These are phyloP conservation scores for Zingel zingel DNA, from an alignment of 2,113 vertebrate genomes.

Conservation along the genomic window DNA sequence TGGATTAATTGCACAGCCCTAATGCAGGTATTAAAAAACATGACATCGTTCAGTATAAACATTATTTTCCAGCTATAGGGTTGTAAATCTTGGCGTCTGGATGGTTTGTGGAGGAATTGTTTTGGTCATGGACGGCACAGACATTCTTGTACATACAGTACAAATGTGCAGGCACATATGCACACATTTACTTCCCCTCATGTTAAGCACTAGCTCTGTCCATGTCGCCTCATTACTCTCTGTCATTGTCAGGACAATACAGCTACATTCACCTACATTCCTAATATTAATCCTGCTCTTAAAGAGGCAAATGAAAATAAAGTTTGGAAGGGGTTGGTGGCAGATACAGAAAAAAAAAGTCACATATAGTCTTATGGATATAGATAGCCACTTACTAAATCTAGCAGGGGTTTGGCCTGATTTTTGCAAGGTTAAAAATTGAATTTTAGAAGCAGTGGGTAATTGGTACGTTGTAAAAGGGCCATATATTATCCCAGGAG, in stretches of 20 bases:
- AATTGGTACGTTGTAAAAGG: constrained; percentile 45
- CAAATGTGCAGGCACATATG: background rate
- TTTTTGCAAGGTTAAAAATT: constrained; percentile 57
- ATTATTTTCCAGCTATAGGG: background rate
- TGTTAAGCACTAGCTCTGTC: background rate
- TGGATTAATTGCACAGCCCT: too few relatives aligned
- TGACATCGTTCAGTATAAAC: background rate
- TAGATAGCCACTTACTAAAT: constrained; percentile 40
- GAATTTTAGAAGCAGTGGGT: constrained; percentile 50
- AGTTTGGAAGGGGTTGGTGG: background rate
- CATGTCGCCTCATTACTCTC: constrained; percentile 21
- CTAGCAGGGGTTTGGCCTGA: constrained; percentile 48
- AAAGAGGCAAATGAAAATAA: background rate
- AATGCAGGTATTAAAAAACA: too few relatives aligned
- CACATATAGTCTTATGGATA: constrained; percentile 12
- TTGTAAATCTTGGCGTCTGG: background rate
- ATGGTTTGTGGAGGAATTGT: background rate
- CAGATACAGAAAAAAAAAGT: background rate
- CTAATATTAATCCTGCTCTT: background rate
- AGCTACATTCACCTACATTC: background rate
- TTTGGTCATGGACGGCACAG: background rate
- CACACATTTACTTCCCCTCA: background rate
- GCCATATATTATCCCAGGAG: constrained; percentile 24
- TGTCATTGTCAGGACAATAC: background rate
- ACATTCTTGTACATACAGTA: background rate